Evolutionary conservation across 2,113 vertebrate species (phyloP).

Genomic region (Gila orcuttii): DNA sequence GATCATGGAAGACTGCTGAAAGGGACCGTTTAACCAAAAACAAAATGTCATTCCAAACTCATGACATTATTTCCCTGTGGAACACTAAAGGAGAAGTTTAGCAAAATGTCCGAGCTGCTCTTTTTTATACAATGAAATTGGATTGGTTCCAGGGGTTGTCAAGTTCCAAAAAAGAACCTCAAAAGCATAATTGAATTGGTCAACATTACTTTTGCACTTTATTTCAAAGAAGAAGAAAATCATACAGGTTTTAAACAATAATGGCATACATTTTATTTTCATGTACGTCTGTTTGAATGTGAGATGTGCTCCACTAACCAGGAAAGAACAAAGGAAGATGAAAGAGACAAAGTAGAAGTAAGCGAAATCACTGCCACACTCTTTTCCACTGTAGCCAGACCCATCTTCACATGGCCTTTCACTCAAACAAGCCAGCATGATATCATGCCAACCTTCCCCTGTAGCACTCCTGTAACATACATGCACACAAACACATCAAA

Average conservation of each 20-base stretch:
- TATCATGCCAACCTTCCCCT: conserved; percentile 98
- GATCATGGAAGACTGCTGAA: too few relatives aligned
- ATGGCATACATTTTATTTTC: not conserved
- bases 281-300: not conserved
- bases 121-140: not conserved
- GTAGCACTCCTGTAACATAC: conserved; percentile 87
- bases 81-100: not conserved
- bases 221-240: not conserved
- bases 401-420: conserved; percentile 81
- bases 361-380: conserved; percentile 95
- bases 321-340: conserved; percentile 98
- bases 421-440: conserved; percentile 93
- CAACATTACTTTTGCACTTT: not conserved
- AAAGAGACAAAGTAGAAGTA: conserved; percentile 99
- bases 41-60: too few relatives aligned
- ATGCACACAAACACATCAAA: conserved; percentile 8
- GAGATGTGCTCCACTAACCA: conserved; percentile 80
- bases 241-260: not conserved
- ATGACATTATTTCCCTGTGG: not conserved
- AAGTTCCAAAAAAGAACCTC: not conserved
- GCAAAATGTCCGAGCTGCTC: not conserved
- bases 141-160: not conserved
- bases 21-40: too few relatives aligned
- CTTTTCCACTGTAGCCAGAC: conserved; percentile 78
- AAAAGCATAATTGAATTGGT: too few relatives aligned